These are phyloP conservation scores for Erinaceus europaeus DNA, from an alignment of 2,113 vertebrate genomes.

Conservation along the genomic window DNA sequence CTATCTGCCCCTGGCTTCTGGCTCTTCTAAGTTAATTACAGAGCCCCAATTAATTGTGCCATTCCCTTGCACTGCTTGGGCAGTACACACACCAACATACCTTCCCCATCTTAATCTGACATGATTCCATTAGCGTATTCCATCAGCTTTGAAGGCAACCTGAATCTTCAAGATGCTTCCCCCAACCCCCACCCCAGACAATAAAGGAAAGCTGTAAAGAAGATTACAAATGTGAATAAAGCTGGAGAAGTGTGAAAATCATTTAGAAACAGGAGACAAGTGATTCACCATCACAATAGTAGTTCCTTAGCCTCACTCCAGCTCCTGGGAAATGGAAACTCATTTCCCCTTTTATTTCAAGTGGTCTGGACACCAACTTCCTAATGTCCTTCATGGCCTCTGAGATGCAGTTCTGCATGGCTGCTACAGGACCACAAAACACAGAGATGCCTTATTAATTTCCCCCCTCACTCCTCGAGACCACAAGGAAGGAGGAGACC, in stretches of 20 bases:
- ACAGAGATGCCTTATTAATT: neutral
- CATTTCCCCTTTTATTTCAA: slow-evolving; percentile 10
- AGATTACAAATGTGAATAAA: slow-evolving; percentile 78
- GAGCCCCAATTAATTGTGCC: slow-evolving; percentile 61
- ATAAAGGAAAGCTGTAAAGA: slow-evolving; percentile 68
- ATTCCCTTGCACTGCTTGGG: slow-evolving; percentile 16
- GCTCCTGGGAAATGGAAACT: slow-evolving; percentile 55
- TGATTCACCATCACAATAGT: slow-evolving; percentile 57
- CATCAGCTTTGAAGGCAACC: slow-evolving; percentile 60
- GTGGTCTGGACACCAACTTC: slow-evolving; percentile 8
- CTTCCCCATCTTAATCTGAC: slow-evolving; percentile 55
- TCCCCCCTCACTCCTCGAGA: neutral
- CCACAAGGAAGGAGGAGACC: neutral
- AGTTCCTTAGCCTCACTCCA: slow-evolving; percentile 54
- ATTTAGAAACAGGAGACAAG: slow-evolving; percentile 71
- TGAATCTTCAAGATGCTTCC: slow-evolving; percentile 60
- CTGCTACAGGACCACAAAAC: neutral
- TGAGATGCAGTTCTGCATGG: neutral
- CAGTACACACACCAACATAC: no score
- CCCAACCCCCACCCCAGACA: slow-evolving; percentile 26
- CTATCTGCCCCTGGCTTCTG: slow-evolving; percentile 12
- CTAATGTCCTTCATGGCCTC: neutral
- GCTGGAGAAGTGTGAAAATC: slow-evolving; percentile 68
- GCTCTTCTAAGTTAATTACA: slow-evolving; percentile 65
- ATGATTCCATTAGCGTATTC: no score